Base-by-base conservation (phyloP, 2,797 vertebrate species). In the Malacoctenus gilli region DNA sequence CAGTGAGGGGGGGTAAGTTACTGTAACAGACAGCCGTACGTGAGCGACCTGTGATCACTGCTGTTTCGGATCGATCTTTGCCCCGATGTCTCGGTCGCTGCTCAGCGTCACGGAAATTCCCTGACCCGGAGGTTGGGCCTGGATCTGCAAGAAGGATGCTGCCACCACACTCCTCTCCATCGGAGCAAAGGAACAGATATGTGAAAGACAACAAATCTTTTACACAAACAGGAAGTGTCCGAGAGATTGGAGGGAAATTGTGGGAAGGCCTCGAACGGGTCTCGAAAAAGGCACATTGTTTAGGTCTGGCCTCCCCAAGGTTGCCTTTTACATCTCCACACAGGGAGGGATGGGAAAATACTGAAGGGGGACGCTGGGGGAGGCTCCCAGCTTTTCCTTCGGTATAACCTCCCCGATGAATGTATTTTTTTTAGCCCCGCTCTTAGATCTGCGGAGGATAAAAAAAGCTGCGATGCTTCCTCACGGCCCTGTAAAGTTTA, bases 201-300 rank as follows among this genome's bases (percentile, higher is more conserved):
- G 69, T 77, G 61, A 80, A 83, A 81, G 73, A 77, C 72, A 80
- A 87, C 74, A 85, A 83, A 80, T 81, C 70, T 77, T 68, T 79
- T 77, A 59, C 63, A 83, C 80, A 86, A 91, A 90, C 86, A 91
- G 90, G 87, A 90, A 89, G 74, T 2, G 11, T 42, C 53, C 21
- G 13, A 58, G 36, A 80, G 75, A 80, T 72, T 68, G 66, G 21
- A 54, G 60, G 52, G 37, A 69, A 74, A 68, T 61, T 53, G 63
- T 78, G 80, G 80, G 83, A 83, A 86, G 82, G 71, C 60, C 34
- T 64, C 9, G 9, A 16, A 41, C 13, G 18, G 52, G 59, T 75
- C 65, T 69, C 61, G 16, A n/a, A 28, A 73, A 46, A 77, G 79
- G 14, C 40, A 80, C 69, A 86, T 75, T 87, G 81, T 87, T 87